phyloP scores from a whole-genome alignment of 2,888 invertebrate species.

The Saturnia japonica region DNA sequence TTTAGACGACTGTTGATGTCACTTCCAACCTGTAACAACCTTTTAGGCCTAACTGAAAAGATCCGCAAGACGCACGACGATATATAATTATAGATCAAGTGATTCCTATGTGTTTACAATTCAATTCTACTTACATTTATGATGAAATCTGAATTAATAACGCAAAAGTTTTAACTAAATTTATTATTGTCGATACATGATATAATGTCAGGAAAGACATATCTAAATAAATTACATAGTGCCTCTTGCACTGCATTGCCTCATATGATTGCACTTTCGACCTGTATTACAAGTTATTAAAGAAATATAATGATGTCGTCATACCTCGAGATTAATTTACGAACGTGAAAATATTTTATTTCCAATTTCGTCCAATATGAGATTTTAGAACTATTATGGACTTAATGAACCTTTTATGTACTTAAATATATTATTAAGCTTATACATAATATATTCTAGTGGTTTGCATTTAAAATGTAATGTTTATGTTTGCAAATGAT shows the following conservation, averaged over 20 bases:
- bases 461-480: conserved; percentile 63
- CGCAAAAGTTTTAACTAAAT: neutral
- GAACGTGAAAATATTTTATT: conserved; percentile 14
- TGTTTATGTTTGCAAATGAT: conserved; percentile 47
- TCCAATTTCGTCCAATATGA: conserved; percentile 66
- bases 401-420: conserved; percentile 70
- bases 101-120: no score
- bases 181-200: neutral
- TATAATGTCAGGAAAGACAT: neutral
- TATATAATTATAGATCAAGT: no score
- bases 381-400: conserved; percentile 61
- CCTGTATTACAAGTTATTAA: neutral
- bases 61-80: no score
- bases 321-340: neutral
- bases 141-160: neutral
- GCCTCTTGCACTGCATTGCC: no score
- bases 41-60: no score
- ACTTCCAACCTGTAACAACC: no score
- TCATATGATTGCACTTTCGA: neutral
- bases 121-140: no score
- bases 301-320: neutral
- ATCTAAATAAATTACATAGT: no score
- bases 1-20: no score
- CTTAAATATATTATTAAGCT: conserved; percentile 74
- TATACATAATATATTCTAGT: conserved; percentile 51